Percentiles rank a stretch among this genome's conserved stretches.
phyloP scores from a whole-genome alignment of 1,140 invertebrate genomes.

The Daktulosphaira vitifoliae region DNA sequence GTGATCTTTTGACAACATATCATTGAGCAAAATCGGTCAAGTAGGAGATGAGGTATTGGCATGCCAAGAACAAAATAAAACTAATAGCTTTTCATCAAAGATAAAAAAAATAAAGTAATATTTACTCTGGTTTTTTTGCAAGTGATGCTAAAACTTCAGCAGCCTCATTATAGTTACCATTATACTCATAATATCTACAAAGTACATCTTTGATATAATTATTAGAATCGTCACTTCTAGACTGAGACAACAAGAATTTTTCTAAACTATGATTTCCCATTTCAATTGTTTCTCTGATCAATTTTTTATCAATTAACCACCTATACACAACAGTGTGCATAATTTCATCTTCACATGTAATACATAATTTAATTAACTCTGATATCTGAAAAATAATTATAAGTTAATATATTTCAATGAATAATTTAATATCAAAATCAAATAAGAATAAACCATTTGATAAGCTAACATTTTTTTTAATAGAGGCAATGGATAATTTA shows the following conservation, averaged over 20 bases:
- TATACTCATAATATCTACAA: conserved; percentile 94
- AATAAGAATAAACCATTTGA: not conserved
- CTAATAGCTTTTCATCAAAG: too few relatives aligned
- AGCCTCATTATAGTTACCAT: conserved; percentile 83
- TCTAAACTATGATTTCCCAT: conserved; percentile 65
- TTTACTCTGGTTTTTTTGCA: conserved; percentile 69
- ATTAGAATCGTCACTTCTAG: conserved; percentile 34
- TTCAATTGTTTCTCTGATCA: conserved; percentile 67
- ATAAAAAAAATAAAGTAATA: conserved; percentile 45
- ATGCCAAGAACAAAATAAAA: too few relatives aligned
- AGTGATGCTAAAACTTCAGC: conserved; percentile 82
- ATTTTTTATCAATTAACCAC: conserved; percentile 77
- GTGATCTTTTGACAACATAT: too few relatives aligned
- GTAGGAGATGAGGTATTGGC: too few relatives aligned
- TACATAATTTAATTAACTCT: conserved; percentile 35
- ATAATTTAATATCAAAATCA: not conserved
- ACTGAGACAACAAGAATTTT: conserved; percentile 36
- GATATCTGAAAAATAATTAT: conserved; percentile 16
- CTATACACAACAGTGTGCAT: conserved; percentile 85
- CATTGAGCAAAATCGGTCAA: too few relatives aligned
- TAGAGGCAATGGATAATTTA: too few relatives aligned
- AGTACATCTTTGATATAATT: conserved; percentile 69
- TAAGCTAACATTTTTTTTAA: not conserved
- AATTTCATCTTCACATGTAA: conserved; percentile 59
- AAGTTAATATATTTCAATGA: not conserved